Percentiles rank a stretch among this genome's conserved stretches.
Evolutionary conservation across 2,888 invertebrate genomes (phyloP).

Genomic region (Pyrocoelia pectoralis): DNA sequence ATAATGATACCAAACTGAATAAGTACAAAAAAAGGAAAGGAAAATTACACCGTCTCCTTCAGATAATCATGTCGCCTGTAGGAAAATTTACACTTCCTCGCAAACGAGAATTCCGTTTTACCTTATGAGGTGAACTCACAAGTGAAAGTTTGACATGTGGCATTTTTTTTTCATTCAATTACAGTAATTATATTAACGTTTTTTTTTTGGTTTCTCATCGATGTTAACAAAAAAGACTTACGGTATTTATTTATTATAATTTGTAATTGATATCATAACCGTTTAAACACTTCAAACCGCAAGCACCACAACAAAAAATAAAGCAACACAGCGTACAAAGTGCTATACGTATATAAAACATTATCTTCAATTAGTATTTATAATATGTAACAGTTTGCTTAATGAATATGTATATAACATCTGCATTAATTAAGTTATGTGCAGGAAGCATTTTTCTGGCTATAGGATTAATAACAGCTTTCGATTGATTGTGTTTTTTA

Average conservation of each 20-base stretch:
- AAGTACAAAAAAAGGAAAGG: constrained; percentile 13
- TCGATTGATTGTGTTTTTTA: not conserved
- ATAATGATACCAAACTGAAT: not conserved
- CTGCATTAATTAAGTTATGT: not conserved
- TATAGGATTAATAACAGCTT: not conserved
- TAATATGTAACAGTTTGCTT: not conserved
- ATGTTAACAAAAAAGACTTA: no score
- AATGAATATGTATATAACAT: not conserved
- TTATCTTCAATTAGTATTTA: not conserved
- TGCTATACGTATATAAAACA: no score
- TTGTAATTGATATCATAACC: no score
- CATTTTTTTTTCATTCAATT: no score
- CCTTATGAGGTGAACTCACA: not conserved
- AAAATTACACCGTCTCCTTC: constrained; percentile 8
- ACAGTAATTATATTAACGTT: no score
- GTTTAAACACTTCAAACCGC: no score
- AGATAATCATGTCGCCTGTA: constrained; percentile 16
- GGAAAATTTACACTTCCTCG: constrained; percentile 25
- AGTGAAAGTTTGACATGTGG: no score
- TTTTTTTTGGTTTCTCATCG: no score
- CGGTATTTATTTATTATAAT: no score
- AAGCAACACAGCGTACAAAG: no score
- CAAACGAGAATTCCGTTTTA: constrained; percentile 19
- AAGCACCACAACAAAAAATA: no score
- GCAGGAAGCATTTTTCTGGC: not conserved